These are phyloP conservation scores for Halyomorpha halys DNA, from an alignment of 1,140 invertebrate genomes.

Conservation along the genomic window DNA sequence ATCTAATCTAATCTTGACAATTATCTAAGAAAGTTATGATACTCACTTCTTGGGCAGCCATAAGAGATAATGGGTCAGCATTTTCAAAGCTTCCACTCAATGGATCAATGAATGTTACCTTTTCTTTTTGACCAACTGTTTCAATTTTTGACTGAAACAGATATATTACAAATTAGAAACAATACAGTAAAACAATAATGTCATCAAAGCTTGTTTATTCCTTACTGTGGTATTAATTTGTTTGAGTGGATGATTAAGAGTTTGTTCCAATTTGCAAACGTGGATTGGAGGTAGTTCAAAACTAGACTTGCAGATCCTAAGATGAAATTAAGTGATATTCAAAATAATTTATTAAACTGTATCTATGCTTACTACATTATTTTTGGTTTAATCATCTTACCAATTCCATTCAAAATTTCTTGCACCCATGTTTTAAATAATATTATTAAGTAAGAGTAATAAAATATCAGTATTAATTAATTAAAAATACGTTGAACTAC, in stretches of 20 bases:
- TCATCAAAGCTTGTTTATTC: neutral
- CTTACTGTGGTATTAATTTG: neutral
- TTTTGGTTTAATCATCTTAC: neutral
- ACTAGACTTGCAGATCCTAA: slow-evolving; percentile 9
- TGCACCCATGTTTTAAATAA: neutral
- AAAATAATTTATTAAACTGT: neutral
- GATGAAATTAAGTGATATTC: neutral
- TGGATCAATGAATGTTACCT: slow-evolving; percentile 39
- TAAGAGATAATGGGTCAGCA: slow-evolving; percentile 57
- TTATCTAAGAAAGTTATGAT: neutral
- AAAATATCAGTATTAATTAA: too few relatives aligned
- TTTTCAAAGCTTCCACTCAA: slow-evolving; percentile 53
- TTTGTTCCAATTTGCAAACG: neutral
- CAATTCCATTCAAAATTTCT: slow-evolving; percentile 13
- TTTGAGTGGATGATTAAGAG: neutral
- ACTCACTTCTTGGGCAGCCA: slow-evolving; percentile 48
- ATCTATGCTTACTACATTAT: neutral
- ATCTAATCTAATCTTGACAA: neutral
- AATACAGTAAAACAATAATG: too few relatives aligned
- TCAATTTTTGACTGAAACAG: neutral
- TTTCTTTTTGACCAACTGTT: neutral
- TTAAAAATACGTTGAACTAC: too few relatives aligned
- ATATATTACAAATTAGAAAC: neutral
- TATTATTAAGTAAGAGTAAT: neutral
- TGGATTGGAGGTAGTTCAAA: neutral